Evolutionary conservation across 2,797 vertebrate species (phyloP).

Genomic region (Sciurus carolinensis): DNA sequence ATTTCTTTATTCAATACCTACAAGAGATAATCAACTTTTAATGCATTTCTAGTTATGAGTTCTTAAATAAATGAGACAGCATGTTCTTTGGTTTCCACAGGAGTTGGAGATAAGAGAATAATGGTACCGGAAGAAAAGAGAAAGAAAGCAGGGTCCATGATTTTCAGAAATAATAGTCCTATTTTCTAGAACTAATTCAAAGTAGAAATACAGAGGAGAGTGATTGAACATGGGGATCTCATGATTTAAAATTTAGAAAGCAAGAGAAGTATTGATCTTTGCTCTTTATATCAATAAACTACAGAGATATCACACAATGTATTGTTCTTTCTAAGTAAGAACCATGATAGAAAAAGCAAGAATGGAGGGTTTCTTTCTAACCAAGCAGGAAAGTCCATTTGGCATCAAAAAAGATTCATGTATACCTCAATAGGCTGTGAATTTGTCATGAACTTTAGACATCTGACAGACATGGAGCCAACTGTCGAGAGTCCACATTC

Average conservation of each 20-base stretch:
- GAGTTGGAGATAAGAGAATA: background rate
- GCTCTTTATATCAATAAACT: constrained; percentile 11
- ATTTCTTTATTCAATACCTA: background rate
- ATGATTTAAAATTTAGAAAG: constrained; percentile 62
- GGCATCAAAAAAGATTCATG: background rate
- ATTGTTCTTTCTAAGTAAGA: background rate
- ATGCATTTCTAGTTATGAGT: background rate
- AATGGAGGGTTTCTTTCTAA: background rate
- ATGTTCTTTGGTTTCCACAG: constrained; percentile 37
- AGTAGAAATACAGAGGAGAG: background rate
- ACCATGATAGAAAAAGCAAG: background rate
- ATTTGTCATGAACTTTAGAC: background rate
- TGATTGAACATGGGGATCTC: background rate
- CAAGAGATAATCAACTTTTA: background rate
- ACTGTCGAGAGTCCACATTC: background rate
- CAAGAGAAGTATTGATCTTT: background rate
- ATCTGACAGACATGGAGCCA: background rate
- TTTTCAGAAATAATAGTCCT: constrained; percentile 46
- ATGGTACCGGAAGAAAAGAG: background rate
- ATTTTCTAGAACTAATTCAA: background rate
- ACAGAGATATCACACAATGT: background rate
- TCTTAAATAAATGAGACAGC: background rate
- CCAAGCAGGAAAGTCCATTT: background rate
- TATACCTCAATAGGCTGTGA: background rate
- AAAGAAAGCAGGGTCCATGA: background rate